These are phyloP conservation scores for Micromesistius poutassou DNA, from an alignment of 2,797 vertebrate genomes.

Conservation along the genomic window DNA sequence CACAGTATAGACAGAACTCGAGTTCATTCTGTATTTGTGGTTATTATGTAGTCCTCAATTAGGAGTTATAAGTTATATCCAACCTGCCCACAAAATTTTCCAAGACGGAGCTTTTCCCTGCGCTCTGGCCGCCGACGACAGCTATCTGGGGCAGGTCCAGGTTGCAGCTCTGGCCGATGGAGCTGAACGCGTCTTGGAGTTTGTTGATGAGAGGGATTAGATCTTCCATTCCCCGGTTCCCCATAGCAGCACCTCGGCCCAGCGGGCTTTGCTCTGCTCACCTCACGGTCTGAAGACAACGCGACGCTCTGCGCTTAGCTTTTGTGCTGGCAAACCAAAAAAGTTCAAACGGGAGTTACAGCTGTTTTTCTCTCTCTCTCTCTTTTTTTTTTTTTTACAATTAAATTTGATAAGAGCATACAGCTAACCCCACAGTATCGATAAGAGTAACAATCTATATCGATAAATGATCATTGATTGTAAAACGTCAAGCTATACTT, in stretches of 20 bases:
- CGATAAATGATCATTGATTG: background rate
- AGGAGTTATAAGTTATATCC: constrained; percentile 26
- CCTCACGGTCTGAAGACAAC: constrained; percentile 21
- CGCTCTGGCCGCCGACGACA: constrained; percentile 95
- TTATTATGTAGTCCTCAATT: background rate
- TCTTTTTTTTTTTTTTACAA: background rate
- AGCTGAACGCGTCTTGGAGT: constrained; percentile 95
- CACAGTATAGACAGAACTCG: background rate
- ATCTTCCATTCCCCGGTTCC: constrained; percentile 96
- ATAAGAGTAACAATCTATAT: background rate
- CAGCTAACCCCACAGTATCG: background rate
- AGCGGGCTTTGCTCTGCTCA: constrained; percentile 26
- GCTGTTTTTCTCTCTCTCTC: background rate
- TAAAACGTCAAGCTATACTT: constrained; percentile 41
- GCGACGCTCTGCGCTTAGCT: constrained; percentile 14
- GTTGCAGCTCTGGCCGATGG: constrained; percentile 93
- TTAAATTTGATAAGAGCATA: background rate
- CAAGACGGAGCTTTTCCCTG: constrained; percentile 93
- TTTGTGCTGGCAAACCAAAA: background rate
- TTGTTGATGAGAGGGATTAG: constrained; percentile 95
- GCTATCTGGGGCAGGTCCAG: constrained; percentile 95
- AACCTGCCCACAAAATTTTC: constrained; percentile 96
- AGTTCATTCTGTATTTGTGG: background rate
- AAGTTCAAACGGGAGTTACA: constrained; percentile 32
- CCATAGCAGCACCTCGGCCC: constrained; percentile 75